Evolutionary conservation across 1,140 invertebrate species (phyloP), one percentile per base, ranked within the genome.

Genomic region (Formica exsecta): DNA sequence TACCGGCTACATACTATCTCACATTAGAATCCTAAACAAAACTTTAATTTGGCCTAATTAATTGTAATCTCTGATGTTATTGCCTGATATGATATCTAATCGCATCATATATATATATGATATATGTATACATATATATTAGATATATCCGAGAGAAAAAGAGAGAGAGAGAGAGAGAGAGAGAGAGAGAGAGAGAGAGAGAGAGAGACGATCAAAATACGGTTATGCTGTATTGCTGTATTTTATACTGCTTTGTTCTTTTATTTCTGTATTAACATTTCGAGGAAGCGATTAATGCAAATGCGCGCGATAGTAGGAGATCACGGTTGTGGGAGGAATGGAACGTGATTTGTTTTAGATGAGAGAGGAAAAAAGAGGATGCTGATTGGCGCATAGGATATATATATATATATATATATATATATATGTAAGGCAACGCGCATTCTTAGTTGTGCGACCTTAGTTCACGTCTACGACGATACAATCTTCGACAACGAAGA

Each of bases 401-500:
- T 51, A 51, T 48, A 48, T 48, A 48, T 13, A 48, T 44, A 44
- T 44, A 44, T 13, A 44, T 44, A 44, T 48, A 48, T 48, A 48
- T 48, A 48, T 48, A 13, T 48, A 51, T 51, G 16, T 51, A 19
- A 89, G 61, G 32, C n/a, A 77, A n/a, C n/a, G 25, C 9, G 68
- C n/a, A 84, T 85, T 41, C n/a, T 77, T 77, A 48, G 59, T 64
- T 57, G 71, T 13, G 76, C 87, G 88, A 89, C 73, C 85, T 89
- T 87, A 83, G 70, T 89, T 64, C 54, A 48, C 83, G 59, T 79
- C 74, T 59, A 44, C 29, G 54, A 79, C 87, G 91, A 91, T 90
- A 88, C 88, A 86, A 92, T 93, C 90, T 51, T 79, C 61, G 59
- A 48, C 73, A 75, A 86, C 85, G 74, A 86, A 88, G 86, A 92